Evolutionary conservation across 2,888 invertebrate species (phyloP), one percentile per base, ranked within the genome.

Genomic region (Hydropsyche betteni): DNA sequence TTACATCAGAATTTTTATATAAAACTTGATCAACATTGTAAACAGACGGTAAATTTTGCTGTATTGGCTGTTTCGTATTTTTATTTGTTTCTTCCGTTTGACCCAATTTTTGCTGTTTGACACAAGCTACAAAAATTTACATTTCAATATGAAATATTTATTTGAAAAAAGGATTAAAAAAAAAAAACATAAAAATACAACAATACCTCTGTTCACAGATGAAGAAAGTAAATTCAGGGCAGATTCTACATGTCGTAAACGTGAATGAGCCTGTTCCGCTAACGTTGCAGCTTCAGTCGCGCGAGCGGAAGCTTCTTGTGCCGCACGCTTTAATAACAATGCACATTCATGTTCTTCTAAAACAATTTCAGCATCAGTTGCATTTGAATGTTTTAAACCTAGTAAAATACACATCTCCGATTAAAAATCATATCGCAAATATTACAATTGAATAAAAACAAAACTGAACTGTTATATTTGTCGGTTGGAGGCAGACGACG

Each of bases 401-500:
- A 51, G 1, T 51, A 51, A 51, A 51, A 53, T 53, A 53, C 12
- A 53, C 53, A 8, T 55, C 6, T 55, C 6, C 12, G 4, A 14
- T 10, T 12, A 14, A 55, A 55, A 55, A 55, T 16, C 55, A 51
- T 51, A 51, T 12, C 8, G 2, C 8, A 14, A 55, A 6, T 14
- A n/a, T 16, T 8, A n/a, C 8, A 14, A 55, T n/a, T 55, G n/a
- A 55, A 24, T 24, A 2, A 14, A 55, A 55, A 53, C 34, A 55
- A 10, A 36, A 69, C 50, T 24, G 24, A 69, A 16, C 34, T 34
- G 34, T 52, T 52, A 72, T 55, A 72, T 73, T 79, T 78, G 61
- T 77, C 76, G 16, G 55, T 58, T 3, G 76, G 69, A 53, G 61
- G 68, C 16, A 72, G 50, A 64, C 74, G 53, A 68, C 72, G 58